phyloP scores from a whole-genome alignment of 2,797 vertebrate species.

The Pristis pectinata region DNA sequence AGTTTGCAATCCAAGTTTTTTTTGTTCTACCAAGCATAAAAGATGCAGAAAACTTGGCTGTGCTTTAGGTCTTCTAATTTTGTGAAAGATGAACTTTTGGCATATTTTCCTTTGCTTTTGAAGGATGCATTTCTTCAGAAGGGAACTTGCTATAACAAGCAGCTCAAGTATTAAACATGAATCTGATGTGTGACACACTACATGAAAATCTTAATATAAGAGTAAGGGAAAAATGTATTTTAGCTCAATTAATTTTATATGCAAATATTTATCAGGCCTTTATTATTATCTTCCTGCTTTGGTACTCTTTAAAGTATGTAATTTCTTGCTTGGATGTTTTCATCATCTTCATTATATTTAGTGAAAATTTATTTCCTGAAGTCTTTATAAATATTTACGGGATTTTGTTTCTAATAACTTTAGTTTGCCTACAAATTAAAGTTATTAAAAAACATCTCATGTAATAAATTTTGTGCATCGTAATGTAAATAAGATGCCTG shows the following conservation, averaged over 20 bases:
- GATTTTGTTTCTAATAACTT: background rate
- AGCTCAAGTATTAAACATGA: background rate
- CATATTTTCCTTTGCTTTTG: background rate
- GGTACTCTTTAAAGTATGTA: background rate
- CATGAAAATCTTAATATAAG: background rate
- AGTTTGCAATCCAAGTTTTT: slow-evolving; percentile 40
- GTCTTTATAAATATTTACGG: background rate
- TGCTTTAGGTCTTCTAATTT: background rate
- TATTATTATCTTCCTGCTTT: background rate
- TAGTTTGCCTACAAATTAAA: background rate
- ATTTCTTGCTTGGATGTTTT: background rate
- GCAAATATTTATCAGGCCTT: background rate
- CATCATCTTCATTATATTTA: no score
- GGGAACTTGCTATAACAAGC: background rate
- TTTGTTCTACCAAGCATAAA: background rate
- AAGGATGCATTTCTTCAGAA: background rate
- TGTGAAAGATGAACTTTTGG: background rate
- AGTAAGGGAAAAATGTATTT: background rate
- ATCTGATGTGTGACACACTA: background rate
- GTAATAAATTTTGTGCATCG: background rate
- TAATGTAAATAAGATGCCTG: background rate
- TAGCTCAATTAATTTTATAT: background rate
- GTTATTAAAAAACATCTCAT: background rate
- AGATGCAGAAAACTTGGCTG: background rate
- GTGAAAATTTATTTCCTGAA: background rate